Evolutionary conservation across 2,113 vertebrate species (phyloP).

Genomic region (Nothobranchius kuhntae): DNA sequence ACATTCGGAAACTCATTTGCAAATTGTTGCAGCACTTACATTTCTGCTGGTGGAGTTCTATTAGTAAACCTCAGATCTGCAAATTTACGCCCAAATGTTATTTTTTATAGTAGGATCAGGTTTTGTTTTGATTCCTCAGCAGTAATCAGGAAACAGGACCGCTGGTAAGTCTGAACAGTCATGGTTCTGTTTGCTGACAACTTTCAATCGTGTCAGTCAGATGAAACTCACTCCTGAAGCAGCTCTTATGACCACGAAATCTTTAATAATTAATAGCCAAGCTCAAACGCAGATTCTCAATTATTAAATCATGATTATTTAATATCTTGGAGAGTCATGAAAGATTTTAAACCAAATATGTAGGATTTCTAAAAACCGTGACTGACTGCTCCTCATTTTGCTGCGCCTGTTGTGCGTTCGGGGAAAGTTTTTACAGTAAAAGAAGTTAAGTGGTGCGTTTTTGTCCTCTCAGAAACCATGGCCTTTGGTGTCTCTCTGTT

Average conservation of each 20-base stretch:
- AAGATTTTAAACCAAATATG: conserved; percentile 5
- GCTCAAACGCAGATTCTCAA: background rate
- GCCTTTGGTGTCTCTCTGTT: background rate
- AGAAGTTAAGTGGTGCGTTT: background rate
- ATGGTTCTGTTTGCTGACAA: background rate
- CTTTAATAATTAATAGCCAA: conserved; percentile 19
- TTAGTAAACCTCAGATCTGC: background rate
- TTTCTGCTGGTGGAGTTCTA: too few species aligned
- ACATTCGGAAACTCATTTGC: too few species aligned
- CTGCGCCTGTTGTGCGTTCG: background rate
- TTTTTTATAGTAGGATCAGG: background rate
- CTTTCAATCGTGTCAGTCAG: conserved; percentile 5
- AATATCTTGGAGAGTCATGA: background rate
- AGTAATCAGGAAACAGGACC: background rate
- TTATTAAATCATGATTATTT: conserved; percentile 7
- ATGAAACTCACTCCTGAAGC: conserved; percentile 1
- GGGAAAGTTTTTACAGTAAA: background rate
- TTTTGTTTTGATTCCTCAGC: background rate
- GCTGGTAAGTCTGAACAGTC: background rate
- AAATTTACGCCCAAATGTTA: too few species aligned
- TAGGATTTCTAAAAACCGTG: background rate
- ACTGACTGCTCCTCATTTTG: background rate
- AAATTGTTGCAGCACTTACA: background rate
- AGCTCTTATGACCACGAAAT: conserved; percentile 2
- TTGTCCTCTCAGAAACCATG: background rate